Evolutionary conservation across 2,113 vertebrate genomes (phyloP).

Genomic region (Callaeas wilsoni): DNA sequence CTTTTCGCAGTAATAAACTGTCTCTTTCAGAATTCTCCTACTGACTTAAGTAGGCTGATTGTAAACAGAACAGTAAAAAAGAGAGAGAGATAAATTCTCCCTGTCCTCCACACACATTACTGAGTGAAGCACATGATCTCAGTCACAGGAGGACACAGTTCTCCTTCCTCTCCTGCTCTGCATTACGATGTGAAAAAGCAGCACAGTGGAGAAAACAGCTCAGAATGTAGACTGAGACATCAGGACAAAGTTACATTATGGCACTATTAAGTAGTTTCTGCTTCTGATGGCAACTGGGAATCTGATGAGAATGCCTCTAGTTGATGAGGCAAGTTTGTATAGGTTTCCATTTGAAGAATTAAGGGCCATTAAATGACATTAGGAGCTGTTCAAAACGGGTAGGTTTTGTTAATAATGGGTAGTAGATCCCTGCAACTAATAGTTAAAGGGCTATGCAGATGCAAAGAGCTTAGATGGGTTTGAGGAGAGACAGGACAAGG

Average conservation of each 20-base stretch:
- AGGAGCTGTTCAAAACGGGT: not conserved
- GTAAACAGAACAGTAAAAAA: not conserved
- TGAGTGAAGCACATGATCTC: not conserved
- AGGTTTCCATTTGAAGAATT: not conserved
- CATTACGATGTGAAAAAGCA: not conserved
- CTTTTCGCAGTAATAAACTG: not conserved
- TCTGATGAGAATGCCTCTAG: not conserved
- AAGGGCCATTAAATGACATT: not conserved
- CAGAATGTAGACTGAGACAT: not conserved
- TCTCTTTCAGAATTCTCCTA: not conserved
- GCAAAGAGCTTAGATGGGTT: not conserved
- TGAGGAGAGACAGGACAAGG: not conserved
- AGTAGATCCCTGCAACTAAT: not conserved
- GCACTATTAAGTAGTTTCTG: not conserved
- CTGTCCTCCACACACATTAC: accelerated
- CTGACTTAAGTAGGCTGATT: not conserved
- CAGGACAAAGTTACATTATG: not conserved
- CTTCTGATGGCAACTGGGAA: not conserved
- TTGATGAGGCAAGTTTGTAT: not conserved
- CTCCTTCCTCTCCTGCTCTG: not conserved
- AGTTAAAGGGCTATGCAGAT: not conserved
- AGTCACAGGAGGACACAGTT: not conserved
- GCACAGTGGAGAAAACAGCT: not conserved
- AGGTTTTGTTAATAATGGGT: not conserved
- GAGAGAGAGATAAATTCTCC: not conserved